phyloP scores from a whole-genome alignment of 2,113 vertebrate species.

The Tetrax tetrax region DNA sequence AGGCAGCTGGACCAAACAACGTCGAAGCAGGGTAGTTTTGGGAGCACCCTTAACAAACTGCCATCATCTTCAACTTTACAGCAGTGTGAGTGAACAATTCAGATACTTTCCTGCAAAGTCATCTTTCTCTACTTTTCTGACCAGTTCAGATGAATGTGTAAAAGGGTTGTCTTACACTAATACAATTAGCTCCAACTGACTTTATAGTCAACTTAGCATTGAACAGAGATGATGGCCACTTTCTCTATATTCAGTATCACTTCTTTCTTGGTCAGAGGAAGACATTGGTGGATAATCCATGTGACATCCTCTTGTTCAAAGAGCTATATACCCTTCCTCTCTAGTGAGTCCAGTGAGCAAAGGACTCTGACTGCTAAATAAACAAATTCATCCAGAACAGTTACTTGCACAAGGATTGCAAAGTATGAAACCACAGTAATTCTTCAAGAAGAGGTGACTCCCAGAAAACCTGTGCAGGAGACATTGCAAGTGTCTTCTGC shows the following conservation, averaged over 20 bases:
- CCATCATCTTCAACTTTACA: not conserved
- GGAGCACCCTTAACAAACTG: not conserved
- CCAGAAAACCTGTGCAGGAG: not conserved
- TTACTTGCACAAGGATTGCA: not conserved
- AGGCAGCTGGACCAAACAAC: not conserved
- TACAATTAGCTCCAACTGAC: not conserved
- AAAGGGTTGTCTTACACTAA: not conserved
- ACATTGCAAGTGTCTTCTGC: not conserved
- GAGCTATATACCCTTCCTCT: not conserved
- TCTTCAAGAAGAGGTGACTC: not conserved
- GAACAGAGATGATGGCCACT: not conserved
- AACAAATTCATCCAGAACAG: not conserved
- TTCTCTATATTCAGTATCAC: not conserved
- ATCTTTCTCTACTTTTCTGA: not conserved
- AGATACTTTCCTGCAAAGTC: not conserved
- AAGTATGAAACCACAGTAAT: not conserved
- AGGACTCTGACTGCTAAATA: not conserved
- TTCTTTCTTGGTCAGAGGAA: not conserved
- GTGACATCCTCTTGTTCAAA: not conserved
- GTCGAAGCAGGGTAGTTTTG: rapidly evolving
- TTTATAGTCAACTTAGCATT: not conserved
- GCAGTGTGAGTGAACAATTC: not conserved
- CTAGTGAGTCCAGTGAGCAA: not conserved
- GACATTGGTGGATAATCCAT: not conserved
- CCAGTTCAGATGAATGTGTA: not conserved